Evolutionary conservation across 2,888 invertebrate genomes (phyloP), one percentile per base, ranked within the genome.

Genomic region (Rugalucina vietnamica): DNA sequence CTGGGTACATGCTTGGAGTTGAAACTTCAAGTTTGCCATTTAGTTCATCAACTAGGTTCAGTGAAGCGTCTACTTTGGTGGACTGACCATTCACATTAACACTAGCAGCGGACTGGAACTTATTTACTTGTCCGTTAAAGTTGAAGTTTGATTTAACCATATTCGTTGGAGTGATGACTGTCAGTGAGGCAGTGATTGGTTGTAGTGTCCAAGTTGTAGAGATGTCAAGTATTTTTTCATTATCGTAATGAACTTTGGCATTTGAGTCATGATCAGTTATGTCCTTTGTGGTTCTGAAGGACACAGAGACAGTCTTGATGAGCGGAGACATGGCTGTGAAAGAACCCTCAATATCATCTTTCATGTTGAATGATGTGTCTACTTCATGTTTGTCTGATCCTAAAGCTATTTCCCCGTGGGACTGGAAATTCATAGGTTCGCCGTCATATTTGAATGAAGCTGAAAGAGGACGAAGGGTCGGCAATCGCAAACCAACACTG

Each of bases 271-370:
- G 12, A 65, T 65, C 29, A 10, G 3, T 2, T 5, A 29, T 21
- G 21, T 65, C 65, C 34, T 32, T 65, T 32, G 65, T 65, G 32
- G 5, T 60, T 8, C 21, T 32, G 27, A 50, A 60, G 5, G 32
- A 50, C 69, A 60, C 8, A 43, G n/a, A 75, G 10, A 29, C n/a
- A 34, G 24, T 49, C 49, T 18, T 34, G 18, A 74, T 80, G 79
- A 27, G 90, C 87, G 0, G 90, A 87, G 74, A 73, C 83, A 8
- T 86, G 32, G 27, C 29, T 5, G 34, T 34, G 34, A 88, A 39
- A 60, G 76, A 84, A 21, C 82, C 87, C 12, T 86, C 87, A 54
- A 86, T 70, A 37, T 78, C 73, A 18, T 29, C 32, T 8, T 37
- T 36, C 3, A 37, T 75, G 27, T 18, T 36, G 29, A 75, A 75